phyloP scores from a whole-genome alignment of 2,113 vertebrate species.

The Sakesphorus luctuosus region DNA sequence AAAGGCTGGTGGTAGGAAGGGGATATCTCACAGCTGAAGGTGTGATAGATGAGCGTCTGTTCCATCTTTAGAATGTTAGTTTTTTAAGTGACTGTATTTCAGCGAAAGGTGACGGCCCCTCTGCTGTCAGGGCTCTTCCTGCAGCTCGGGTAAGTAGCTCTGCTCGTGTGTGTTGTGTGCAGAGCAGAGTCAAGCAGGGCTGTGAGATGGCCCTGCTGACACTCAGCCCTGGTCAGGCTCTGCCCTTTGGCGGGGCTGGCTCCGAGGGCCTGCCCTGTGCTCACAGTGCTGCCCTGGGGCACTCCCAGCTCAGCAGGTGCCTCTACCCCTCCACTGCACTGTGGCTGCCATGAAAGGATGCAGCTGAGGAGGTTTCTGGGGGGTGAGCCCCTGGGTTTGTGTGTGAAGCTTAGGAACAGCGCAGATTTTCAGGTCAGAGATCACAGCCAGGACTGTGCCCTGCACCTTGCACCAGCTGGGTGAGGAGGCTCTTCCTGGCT shows the following conservation, averaged over 20 bases:
- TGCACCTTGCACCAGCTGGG: neutral
- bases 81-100: neutral
- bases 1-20: neutral
- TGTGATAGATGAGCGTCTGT: neutral
- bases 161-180: neutral
- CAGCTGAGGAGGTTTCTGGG: fast-evolving
- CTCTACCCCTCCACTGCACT: neutral
- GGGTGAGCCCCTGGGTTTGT: neutral
- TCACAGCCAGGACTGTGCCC: neutral
- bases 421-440: neutral
- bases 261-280: neutral
- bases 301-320: neutral
- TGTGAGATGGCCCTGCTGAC: neutral
- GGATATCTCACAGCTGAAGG: neutral
- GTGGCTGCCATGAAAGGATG: neutral
- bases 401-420: neutral
- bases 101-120: neutral
- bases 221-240: neutral
- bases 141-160: neutral
- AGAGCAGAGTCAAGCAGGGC: neutral
- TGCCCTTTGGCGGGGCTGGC: neutral
- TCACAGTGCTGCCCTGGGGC: fast-evolving
- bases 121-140: neutral
- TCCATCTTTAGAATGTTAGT: neutral
- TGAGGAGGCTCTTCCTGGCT: neutral